phyloP scores from a whole-genome alignment of 2,888 invertebrate genomes.

The Arge pagana region DNA sequence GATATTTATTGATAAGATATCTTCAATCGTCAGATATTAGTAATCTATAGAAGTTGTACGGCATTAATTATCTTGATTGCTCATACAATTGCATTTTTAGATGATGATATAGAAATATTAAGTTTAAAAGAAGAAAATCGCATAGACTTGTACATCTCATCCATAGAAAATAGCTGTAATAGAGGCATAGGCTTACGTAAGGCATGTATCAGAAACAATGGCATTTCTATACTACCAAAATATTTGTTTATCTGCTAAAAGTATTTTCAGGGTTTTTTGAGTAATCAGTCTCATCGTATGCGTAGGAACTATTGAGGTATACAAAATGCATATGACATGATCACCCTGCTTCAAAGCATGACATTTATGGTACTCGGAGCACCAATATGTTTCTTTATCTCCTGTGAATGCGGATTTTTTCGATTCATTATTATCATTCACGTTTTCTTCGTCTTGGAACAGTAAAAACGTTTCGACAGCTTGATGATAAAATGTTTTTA shows the following conservation, averaged over 20 bases:
- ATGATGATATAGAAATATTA: too few species aligned
- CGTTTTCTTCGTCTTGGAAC: slow-evolving; percentile 30
- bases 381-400: slow-evolving; percentile 75
- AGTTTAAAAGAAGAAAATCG: too few species aligned
- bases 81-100: too few species aligned
- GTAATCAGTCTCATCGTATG: slow-evolving; percentile 77
- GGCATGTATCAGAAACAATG: too few species aligned
- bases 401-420: slow-evolving; percentile 44
- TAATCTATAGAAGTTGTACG: too few species aligned
- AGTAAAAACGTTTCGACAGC: slow-evolving; percentile 63
- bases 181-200: too few species aligned
- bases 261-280: slow-evolving; percentile 66
- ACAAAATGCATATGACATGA: slow-evolving; percentile 75
- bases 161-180: too few species aligned
- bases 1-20: too few species aligned
- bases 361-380: slow-evolving; percentile 85
- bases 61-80: too few species aligned
- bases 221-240: too few species aligned
- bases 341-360: slow-evolving; percentile 72
- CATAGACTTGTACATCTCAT: too few species aligned
- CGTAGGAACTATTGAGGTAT: slow-evolving; percentile 73
- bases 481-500: slow-evolving; percentile 77
- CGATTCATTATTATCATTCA: slow-evolving; percentile 22
- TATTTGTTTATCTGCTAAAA: slow-evolving; percentile 70
- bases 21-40: too few species aligned